Base-by-base conservation (phyloP, 2,113 vertebrate genomes). In the Cyanocitta stelleri region DNA sequence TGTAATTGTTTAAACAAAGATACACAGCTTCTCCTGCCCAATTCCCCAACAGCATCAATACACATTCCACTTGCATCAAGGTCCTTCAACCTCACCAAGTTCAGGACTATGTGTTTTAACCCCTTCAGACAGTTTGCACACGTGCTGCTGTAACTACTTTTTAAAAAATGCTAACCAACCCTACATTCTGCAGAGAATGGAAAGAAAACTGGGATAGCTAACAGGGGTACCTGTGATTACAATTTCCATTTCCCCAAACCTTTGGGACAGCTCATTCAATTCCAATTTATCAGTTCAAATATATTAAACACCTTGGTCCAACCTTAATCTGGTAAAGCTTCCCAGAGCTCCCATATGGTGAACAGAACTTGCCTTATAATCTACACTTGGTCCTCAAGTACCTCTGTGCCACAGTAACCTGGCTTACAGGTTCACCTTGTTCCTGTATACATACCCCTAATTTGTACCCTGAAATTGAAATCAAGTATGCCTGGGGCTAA, bases 121-220 rank as follows among this genome's bases (percentile, higher is more conserved):
- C 7, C 21, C 39, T 46, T n/a, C 62, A 20, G 52, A 52, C 13
- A 46, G 32, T 12, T 43, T 8, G 13, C 7, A 39, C 0, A 0
- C 11, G 48, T 5, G 4, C 46, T 69, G 16, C 39, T 72, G 21
- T 33, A 29, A 54, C 33, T 71, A 52, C 13, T 1, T 49, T 83
- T 59, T 87, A 19, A 11, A 15, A 77, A 73, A 61, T 30, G 37
- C 23, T 59, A 61, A 55, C 29, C 33, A 85, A 61, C 6, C 15
- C 26, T 33, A 10, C 24, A 52, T 69, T 86, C 44, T 59, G 15
- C 51, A 63, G 19, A 29, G 43, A 78, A 78, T 5, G 8, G 10
- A 30, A 81, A 61, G 6, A 49, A 71, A 78, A 55, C 1, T 27
- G 11, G 9, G 5, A 46, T 3, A 64, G 19, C 14, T 51, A 73